Conservation (phyloP, 2,113 vertebrate genomes). For the Microtus montanus region DNA sequence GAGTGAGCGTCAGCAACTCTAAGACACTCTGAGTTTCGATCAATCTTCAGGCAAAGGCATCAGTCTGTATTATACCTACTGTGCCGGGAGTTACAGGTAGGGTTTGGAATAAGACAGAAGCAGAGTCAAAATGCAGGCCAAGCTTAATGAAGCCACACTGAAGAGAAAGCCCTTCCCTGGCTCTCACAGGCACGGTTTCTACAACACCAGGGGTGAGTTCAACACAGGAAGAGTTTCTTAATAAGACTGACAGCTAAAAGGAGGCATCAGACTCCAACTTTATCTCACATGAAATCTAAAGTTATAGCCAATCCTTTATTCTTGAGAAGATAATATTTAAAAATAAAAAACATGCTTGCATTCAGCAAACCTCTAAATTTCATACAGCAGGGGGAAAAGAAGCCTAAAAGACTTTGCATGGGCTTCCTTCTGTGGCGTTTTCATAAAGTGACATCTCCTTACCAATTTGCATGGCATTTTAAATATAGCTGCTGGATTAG, state of each 20-base stretch:
- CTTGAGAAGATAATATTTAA: slow-evolving; percentile 66
- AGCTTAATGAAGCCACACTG: slow-evolving; percentile 75
- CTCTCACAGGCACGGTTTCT: slow-evolving; percentile 81
- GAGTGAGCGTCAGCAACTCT: slow-evolving; percentile 95
- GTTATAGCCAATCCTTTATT: slow-evolving; percentile 83
- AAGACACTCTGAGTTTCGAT: slow-evolving; percentile 93
- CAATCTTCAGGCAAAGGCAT: slow-evolving; percentile 87
- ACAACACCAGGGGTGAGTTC: slow-evolving; percentile 86
- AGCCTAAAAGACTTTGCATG: slow-evolving; percentile 40
- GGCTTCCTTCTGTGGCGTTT: slow-evolving; percentile 47
- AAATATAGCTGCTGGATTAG: slow-evolving; percentile 69
- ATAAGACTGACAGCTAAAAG: slow-evolving; percentile 89
- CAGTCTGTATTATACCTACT: slow-evolving; percentile 89
- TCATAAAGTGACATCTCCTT: slow-evolving; percentile 57
- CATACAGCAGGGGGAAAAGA: background rate
- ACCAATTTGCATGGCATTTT: slow-evolving; percentile 65
- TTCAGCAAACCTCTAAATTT: slow-evolving; percentile 29
- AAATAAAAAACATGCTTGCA: slow-evolving; percentile 69
- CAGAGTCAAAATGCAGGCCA: slow-evolving; percentile 70
- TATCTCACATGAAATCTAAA: slow-evolving; percentile 90
- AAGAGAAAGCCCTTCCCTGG: slow-evolving; percentile 84
- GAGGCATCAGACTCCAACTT: slow-evolving; percentile 85
- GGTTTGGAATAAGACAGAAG: slow-evolving; percentile 80
- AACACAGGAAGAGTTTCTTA: slow-evolving; percentile 85
- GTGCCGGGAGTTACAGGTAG: slow-evolving; percentile 79